A percentile compares a stretch with the other conserved stretches of the same genome.
Evolutionary conservation across 2,888 invertebrate genomes (phyloP).

Genomic region (Brachypterus glaber): DNA sequence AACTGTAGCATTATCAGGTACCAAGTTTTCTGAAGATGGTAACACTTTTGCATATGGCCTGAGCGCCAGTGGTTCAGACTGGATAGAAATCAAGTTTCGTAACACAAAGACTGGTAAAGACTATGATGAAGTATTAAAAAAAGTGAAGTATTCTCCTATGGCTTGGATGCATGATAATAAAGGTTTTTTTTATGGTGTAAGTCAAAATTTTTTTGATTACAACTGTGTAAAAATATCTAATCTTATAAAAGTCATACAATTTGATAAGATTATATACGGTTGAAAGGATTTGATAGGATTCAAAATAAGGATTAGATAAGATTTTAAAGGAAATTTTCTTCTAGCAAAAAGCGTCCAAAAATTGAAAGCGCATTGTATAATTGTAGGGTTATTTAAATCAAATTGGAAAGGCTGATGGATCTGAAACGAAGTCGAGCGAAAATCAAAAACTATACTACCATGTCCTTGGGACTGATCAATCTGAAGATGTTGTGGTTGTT

Average conservation of each 20-base stretch:
- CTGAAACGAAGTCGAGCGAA: slow-evolving; percentile 76
- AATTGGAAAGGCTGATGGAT: slow-evolving; percentile 79
- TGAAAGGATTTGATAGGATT: too few relatives aligned
- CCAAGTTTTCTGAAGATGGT: slow-evolving; percentile 83
- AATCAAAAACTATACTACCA: slow-evolving; percentile 95
- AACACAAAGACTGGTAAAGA: slow-evolving; percentile 72
- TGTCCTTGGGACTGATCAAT: slow-evolving; percentile 72
- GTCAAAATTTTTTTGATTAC: too few relatives aligned
- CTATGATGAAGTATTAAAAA: slow-evolving; percentile 78
- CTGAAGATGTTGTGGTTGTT: slow-evolving; percentile 75
- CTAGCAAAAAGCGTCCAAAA: too few relatives aligned
- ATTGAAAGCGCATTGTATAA: too few relatives aligned
- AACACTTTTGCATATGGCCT: slow-evolving; percentile 82
- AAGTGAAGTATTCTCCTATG: slow-evolving; percentile 85
- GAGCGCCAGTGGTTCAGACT: slow-evolving; percentile 91
- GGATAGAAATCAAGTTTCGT: slow-evolving; percentile 82
- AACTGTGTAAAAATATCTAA: too few relatives aligned
- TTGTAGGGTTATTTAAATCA: slow-evolving; percentile 66
- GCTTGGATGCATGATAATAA: slow-evolving; percentile 92
- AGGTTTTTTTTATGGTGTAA: slow-evolving; percentile 88
- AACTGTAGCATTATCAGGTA: slow-evolving; percentile 67
- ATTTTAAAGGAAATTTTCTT: too few relatives aligned
- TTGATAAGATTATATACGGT: too few relatives aligned
- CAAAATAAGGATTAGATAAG: too few relatives aligned
- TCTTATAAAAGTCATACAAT: too few relatives aligned